Percentiles rank a stretch among this genome's conserved stretches.
These are phyloP conservation scores for Pseudomugil gertrudae DNA, from an alignment of 2,797 vertebrate genomes.

Conservation along the genomic window DNA sequence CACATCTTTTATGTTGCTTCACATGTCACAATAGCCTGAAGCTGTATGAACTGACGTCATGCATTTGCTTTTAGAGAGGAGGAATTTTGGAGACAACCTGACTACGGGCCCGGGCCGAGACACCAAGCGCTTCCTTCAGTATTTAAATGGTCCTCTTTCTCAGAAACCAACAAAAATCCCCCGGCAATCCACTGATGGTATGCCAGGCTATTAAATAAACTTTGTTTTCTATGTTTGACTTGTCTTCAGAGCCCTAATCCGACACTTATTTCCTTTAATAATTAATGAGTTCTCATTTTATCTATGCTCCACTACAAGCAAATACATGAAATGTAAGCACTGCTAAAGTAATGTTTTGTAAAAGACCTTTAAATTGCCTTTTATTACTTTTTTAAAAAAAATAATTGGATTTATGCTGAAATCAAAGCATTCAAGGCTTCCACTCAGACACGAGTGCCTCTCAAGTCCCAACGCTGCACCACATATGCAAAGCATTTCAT, in stretches of 20 bases:
- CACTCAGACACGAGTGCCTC: constrained; percentile 2
- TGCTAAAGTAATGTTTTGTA: background rate
- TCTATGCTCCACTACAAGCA: background rate
- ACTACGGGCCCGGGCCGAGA: constrained; percentile 83
- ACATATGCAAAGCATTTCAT: constrained; percentile 29
- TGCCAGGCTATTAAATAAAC: background rate
- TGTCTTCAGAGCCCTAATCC: background rate
- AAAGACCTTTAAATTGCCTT: background rate
- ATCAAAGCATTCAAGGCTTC: constrained; percentile 3
- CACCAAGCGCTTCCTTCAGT: constrained; percentile 85
- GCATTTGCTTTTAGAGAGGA: constrained; percentile 78
- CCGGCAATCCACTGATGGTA: constrained; percentile 87
- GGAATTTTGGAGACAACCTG: constrained; percentile 81
- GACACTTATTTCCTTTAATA: background rate
- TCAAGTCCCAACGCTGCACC: background rate
- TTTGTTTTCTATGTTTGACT: background rate
- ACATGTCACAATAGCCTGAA: background rate
- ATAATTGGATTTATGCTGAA: background rate
- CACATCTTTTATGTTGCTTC: background rate
- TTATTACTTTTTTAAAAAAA: background rate
- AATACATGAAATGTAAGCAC: background rate
- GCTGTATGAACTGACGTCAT: background rate
- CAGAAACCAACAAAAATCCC: constrained; percentile 88
- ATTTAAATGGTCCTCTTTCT: constrained; percentile 83
- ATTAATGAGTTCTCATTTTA: background rate